Conservation (phyloP, 1,140 invertebrate genomes). For the Cydia fagiglandana region DNA sequence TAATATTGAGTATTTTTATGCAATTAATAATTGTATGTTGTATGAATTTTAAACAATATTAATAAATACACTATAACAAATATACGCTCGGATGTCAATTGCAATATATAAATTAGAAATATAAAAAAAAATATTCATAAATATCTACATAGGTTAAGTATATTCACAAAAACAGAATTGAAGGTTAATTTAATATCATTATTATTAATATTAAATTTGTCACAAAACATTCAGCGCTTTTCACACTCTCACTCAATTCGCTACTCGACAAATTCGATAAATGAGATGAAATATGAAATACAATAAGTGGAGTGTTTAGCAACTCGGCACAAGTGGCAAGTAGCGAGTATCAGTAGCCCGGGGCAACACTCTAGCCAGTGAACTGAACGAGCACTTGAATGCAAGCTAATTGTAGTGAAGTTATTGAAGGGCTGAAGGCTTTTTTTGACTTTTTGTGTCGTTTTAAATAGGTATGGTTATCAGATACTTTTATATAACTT, state of each 20-base stretch:
- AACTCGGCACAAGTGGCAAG: slow-evolving; percentile 4
- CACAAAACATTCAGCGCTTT: neutral
- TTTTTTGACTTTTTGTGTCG: neutral
- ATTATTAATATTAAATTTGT: neutral
- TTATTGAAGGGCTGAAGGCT: neutral
- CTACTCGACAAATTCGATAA: neutral
- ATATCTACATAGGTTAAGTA: no score
- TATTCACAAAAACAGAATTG: no score
- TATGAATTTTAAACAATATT: no score
- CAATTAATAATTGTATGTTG: no score
- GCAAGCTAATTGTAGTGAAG: neutral
- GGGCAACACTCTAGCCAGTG: neutral
- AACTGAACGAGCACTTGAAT: neutral
- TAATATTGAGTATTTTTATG: no score
- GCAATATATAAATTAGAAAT: no score
- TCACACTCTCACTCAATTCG: neutral
- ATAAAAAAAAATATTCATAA: no score
- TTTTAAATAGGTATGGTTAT: neutral
- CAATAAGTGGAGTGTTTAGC: slow-evolving; percentile 21
- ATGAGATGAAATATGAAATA: neutral
- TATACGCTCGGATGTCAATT: no score
- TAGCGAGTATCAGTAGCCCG: slow-evolving; percentile 17
- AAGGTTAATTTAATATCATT: no score
- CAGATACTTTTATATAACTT: no score
- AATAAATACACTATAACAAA: no score